Percentiles rank a stretch among this genome's conserved stretches.
phyloP scores from a whole-genome alignment of 2,113 vertebrate species.

The Apeltes quadracus region DNA sequence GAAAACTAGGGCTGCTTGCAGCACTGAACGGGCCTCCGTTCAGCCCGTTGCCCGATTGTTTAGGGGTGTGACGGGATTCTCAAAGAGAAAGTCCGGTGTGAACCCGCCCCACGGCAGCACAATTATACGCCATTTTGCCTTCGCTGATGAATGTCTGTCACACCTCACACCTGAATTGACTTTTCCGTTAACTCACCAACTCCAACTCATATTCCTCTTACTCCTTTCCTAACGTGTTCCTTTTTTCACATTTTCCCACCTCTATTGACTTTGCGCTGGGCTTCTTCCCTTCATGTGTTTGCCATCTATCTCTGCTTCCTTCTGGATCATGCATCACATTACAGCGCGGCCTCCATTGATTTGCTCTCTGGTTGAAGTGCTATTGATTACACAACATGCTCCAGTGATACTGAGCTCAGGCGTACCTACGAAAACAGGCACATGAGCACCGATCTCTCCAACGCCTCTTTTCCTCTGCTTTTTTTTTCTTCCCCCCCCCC shows the following conservation, averaged over 20 bases:
- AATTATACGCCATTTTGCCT: slow-evolving; percentile 59
- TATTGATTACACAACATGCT: slow-evolving; percentile 78
- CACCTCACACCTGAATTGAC: slow-evolving; percentile 41
- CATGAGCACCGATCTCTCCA: slow-evolving; percentile 4
- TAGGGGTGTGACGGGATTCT: no score
- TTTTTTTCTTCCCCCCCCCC: neutral
- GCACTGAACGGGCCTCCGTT: no score
- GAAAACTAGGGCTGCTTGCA: no score
- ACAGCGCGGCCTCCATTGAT: slow-evolving; percentile 72
- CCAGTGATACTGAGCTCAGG: slow-evolving; percentile 61
- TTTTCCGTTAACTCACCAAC: slow-evolving; percentile 13
- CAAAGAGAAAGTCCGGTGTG: no score
- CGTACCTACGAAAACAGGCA: slow-evolving; percentile 37
- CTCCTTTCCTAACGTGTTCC: slow-evolving; percentile 30
- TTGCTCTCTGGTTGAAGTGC: slow-evolving; percentile 75
- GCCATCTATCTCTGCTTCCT: slow-evolving; percentile 52
- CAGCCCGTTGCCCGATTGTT: no score
- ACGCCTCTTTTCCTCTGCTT: slow-evolving; percentile 10
- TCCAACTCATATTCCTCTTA: slow-evolving; percentile 12
- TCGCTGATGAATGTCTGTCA: slow-evolving; percentile 50
- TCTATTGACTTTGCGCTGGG: slow-evolving; percentile 21
- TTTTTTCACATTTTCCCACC: slow-evolving; percentile 12
- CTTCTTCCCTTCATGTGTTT: slow-evolving; percentile 59
- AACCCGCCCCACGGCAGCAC: slow-evolving; percentile 27
- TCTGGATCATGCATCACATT: slow-evolving; percentile 68